phyloP scores from a whole-genome alignment of 1,140 invertebrate species.

The Lasaia peninsularis region DNA sequence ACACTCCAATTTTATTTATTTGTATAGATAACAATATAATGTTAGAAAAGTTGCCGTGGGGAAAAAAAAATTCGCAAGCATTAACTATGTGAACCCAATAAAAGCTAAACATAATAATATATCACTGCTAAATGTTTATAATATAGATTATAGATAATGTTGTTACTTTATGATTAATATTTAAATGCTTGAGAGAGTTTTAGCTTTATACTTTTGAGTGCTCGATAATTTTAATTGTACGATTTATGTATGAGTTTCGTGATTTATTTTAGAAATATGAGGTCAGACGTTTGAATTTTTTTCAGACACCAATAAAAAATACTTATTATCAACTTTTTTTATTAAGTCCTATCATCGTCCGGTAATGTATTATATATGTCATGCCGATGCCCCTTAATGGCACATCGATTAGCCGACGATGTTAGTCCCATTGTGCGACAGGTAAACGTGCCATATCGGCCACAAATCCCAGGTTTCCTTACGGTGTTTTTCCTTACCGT shows the following conservation, averaged over 20 bases:
- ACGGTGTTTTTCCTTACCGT: too few species aligned
- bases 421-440: too few species aligned
- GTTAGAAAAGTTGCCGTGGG: too few species aligned
- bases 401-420: too few species aligned
- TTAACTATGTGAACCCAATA: not conserved
- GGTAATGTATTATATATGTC: too few species aligned
- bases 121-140: not conserved
- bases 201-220: not conserved
- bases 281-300: not conserved
- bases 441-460: too few species aligned
- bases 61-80: not conserved
- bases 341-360: too few species aligned
- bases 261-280: slow-evolving; percentile 3
- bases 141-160: not conserved
- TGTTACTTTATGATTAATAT: not conserved
- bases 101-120: not conserved
- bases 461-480: too few species aligned
- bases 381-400: too few species aligned
- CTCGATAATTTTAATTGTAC: not conserved
- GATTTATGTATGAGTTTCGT: slow-evolving; percentile 1
- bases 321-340: not conserved
- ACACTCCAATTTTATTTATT: too few species aligned
- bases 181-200: slow-evolving; percentile 2
- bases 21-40: too few species aligned
- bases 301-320: slow-evolving; percentile 4